Base-by-base conservation (phyloP, 2,888 invertebrate species). In the Limenitis arthemis region DNA sequence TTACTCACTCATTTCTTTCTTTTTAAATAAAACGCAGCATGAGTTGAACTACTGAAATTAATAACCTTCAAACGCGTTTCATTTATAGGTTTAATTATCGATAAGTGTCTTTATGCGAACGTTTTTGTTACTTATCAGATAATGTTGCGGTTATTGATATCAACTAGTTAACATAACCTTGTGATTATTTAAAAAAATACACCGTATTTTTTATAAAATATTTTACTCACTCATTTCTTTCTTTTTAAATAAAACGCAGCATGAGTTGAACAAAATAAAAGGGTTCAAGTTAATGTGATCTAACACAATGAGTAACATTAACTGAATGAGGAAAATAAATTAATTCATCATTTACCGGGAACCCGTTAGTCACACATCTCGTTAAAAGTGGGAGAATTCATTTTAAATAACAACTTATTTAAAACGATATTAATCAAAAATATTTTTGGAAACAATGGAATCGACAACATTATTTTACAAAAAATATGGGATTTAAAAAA, bases 341-440 rank as follows among this genome's bases (percentile, higher is more conserved):
- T 44, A 56, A 51, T 54, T 52, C 41, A 51, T 55, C 40, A 39
- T 55, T 60, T 66, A 65, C 62, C 55, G 52, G 62, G 65, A 69
- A 69, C 37, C 38, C 9, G 44, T 61, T 67, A 65, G 57, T 46
- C 37, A 46, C 62, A 66, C 63, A 66, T 62, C 36, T 30, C 31
- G 44, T 50, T 37, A 58, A 51, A 55, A 48, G 38, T 53, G 49
- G 53, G 53, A 52, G 49, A 48, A 50, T 44, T 39, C 8, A 44
- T 33, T 44, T 42, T 30, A 52, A 37, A 32, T 12, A 34, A 44
- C 4, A 20, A 20, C 20, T 20, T 20, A 20, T 20, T 20, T 20
- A 4, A 20, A 20, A 20, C n/a, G n/a, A n/a, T n/a, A n/a, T n/a
- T n/a, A n/a, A 20, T 20, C 1, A 20, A 20, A 20, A 20, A 20